phyloP scores from a whole-genome alignment of 1,140 invertebrate genomes.

The Nymphalis io region DNA sequence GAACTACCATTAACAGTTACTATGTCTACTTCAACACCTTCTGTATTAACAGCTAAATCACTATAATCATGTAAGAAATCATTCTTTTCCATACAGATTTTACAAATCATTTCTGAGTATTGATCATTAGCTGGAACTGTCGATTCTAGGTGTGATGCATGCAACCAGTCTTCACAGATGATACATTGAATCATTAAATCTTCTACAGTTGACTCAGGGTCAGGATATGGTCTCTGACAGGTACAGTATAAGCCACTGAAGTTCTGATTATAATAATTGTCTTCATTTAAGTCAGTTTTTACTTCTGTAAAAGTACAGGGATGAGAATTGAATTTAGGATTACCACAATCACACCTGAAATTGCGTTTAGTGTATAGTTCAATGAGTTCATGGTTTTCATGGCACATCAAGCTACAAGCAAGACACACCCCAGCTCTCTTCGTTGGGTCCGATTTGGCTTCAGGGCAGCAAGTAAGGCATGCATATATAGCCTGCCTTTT shows the following conservation, averaged over 20 bases:
- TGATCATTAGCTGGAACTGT: conserved; percentile 82
- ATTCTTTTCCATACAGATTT: conserved; percentile 86
- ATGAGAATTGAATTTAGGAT: conserved; percentile 88
- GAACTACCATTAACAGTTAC: conserved; percentile 28
- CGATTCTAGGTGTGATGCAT: conserved; percentile 89
- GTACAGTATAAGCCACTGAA: conserved; percentile 96
- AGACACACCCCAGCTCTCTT: conserved; percentile 93
- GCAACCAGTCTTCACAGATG: conserved; percentile 99
- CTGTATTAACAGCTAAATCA: conserved; percentile 64
- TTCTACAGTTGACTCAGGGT: conserved; percentile 88
- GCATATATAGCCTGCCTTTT: conserved; percentile 97
- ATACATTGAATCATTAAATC: conserved; percentile 99
- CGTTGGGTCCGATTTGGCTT: conserved; percentile 79
- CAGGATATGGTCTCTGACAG: conserved; percentile 97
- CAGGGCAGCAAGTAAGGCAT: conserved; percentile 92
- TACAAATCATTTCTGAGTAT: conserved; percentile 91
- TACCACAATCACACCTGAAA: conserved; percentile 99
- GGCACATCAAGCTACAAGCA: conserved; percentile 96
- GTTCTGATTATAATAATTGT: conserved; percentile 97
- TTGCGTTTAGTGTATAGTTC: conserved; percentile 99
- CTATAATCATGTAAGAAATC: conserved; percentile 89
- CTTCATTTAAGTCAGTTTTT: conserved; percentile 85
- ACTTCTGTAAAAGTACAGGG: conserved; percentile 87
- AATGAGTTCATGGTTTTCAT: conserved; percentile 96
- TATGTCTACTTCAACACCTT: conserved; percentile 38